These are phyloP conservation scores for Proisotoma minuta DNA, from an alignment of 2,888 invertebrate species.

Conservation along the genomic window DNA sequence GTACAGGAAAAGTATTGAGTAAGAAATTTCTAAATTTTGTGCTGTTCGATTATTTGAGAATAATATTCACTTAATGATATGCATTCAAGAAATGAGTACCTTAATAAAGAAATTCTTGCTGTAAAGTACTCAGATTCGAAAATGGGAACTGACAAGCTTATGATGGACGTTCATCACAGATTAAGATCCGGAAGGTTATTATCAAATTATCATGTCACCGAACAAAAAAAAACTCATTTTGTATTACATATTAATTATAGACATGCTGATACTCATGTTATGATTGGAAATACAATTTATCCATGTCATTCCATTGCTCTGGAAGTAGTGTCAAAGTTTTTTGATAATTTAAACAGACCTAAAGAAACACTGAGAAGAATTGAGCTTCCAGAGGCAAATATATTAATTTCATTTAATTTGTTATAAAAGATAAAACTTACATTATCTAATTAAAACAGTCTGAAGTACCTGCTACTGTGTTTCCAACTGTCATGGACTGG, in stretches of 20 bases:
- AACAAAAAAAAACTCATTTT: no score
- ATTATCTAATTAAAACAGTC: constrained; percentile 3
- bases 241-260: constrained; percentile 1
- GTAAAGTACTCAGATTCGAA: constrained; percentile 15
- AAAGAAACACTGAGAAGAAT: constrained; percentile 28
- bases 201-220: background rate
- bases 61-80: background rate
- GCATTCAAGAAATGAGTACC: background rate
- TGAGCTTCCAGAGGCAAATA: constrained; percentile 37
- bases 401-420: background rate
- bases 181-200: constrained; percentile 34
- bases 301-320: constrained; percentile 42
- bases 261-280: constrained; percentile 39
- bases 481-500: constrained; percentile 44
- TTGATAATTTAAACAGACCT: constrained; percentile 38
- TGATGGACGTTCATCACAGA: constrained; percentile 32
- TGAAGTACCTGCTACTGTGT: constrained; percentile 28
- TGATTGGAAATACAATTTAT: constrained; percentile 36
- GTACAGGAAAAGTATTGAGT: background rate
- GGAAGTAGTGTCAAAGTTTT: constrained; percentile 38
- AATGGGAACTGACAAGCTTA: constrained; percentile 24
- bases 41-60: background rate
- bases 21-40: background rate
- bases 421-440: background rate
- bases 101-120: constrained; percentile 4